phyloP scores from a whole-genome alignment of 1,140 invertebrate species.

The Hormaphis cornu region DNA sequence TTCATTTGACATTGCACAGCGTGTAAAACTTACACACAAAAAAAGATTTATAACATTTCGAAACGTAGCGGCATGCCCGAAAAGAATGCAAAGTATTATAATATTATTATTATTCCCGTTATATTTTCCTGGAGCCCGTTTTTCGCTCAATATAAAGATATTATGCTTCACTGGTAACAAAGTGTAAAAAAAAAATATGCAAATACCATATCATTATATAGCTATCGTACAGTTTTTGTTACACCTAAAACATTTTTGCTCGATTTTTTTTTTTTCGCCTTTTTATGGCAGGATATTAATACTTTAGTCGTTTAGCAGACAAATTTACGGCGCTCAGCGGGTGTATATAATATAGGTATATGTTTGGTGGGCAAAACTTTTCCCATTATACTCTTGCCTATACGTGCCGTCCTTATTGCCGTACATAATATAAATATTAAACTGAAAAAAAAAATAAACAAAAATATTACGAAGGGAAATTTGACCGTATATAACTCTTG shows the following conservation, averaged over 20 bases:
- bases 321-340: conserved; percentile 4
- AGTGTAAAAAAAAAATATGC: neutral
- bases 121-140: neutral
- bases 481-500: neutral
- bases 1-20: too few relatives aligned
- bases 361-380: conserved; percentile 7
- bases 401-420: neutral
- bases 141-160: too few relatives aligned
- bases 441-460: neutral
- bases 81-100: neutral
- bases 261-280: neutral
- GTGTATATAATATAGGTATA: too few relatives aligned
- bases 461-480: neutral
- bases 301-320: neutral
- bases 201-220: neutral
- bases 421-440: too few relatives aligned
- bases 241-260: too few relatives aligned
- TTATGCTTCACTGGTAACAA: too few relatives aligned
- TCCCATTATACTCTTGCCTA: neutral
- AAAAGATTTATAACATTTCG: neutral
- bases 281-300: conserved; percentile 1
- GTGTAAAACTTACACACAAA: too few relatives aligned
- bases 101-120: neutral
- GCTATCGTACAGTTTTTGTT: too few relatives aligned
- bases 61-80: neutral